Evolutionary conservation across 2,888 invertebrate genomes (phyloP), one percentile per base, ranked within the genome.

Genomic region (Phortica okadai): DNA sequence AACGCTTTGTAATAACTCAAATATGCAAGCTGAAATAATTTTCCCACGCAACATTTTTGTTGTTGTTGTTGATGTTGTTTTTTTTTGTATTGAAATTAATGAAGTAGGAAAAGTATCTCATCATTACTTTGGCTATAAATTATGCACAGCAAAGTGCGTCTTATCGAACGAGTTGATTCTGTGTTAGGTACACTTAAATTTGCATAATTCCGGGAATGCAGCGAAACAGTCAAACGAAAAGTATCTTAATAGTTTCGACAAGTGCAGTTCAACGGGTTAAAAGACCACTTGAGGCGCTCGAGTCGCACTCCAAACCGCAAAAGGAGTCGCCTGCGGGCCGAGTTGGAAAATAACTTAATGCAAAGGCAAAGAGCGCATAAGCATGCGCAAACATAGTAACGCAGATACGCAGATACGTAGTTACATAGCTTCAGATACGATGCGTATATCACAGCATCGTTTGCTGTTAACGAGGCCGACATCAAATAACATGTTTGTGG

Each of bases 391-490:
- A 75, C 74, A 67, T 58, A 11, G 14, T 16, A 16, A 56, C n/a
- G 14, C 56, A 56, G 56, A 14, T 56, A 56, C 25, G 21, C 16
- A 16, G 16, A 0, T 5, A 59, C 62, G 62, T 2, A 62, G 62
- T 25, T 25, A 62, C 8, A 21, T 25, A 25, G 62, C 77, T 64
- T 64, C 64, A 74, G 54, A 54, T 16, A 67, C 74, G 62, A 25
- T 62, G 16, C 83, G 81, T 80, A 88, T 83, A 84, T 86, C 86
- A 83, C 85, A 88, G 88, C 89, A 86, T 88, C 87, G 87, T 88
- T 88, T 87, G 83, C 83, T 89, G 88, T 88, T 88, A 88, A 89
- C 88, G 89, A 89, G 88, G 88, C 89, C 88, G 88, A 88, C 89
- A 88, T 88, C 86, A 88, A 86, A 86, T 88, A 86, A 85, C 83